A percentile compares a stretch with the other conserved stretches of the same genome.
Conservation (phyloP, 2,797 vertebrate species). For the Periophthalmus magnuspinnatus region DNA sequence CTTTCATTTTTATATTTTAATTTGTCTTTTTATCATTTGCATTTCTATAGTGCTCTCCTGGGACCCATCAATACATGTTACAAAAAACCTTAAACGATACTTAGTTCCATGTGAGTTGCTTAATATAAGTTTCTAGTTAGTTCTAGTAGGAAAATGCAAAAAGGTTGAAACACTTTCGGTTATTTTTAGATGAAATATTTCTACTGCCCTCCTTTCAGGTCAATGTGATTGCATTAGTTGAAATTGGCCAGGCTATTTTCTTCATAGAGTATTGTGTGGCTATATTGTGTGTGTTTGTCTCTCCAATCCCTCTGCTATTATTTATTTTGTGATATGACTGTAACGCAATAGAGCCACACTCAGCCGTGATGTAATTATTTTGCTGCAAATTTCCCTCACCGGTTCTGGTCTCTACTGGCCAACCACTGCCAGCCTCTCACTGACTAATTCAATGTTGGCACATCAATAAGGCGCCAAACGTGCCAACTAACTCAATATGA, state of each 20-base stretch:
- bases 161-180: neutral
- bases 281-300: neutral
- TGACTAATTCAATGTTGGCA: slow-evolving; percentile 29
- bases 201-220: neutral
- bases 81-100: neutral
- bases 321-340: slow-evolving; percentile 22
- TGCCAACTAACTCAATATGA: slow-evolving; percentile 39
- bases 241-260: neutral
- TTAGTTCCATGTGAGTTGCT: neutral
- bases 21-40: no score
- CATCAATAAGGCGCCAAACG: slow-evolving; percentile 48
- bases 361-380: slow-evolving; percentile 29
- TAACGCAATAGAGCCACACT: slow-evolving; percentile 32
- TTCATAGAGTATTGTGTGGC: neutral
- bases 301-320: slow-evolving; percentile 9
- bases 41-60: no score
- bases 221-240: neutral
- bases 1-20: no score
- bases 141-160: neutral
- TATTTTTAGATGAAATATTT: neutral
- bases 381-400: slow-evolving; percentile 12
- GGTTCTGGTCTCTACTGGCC: slow-evolving; percentile 14
- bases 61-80: no score
- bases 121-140: neutral
- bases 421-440: slow-evolving; percentile 29